phyloP scores from a whole-genome alignment of 2,797 vertebrate genomes.

The Vespertilio murinus region DNA sequence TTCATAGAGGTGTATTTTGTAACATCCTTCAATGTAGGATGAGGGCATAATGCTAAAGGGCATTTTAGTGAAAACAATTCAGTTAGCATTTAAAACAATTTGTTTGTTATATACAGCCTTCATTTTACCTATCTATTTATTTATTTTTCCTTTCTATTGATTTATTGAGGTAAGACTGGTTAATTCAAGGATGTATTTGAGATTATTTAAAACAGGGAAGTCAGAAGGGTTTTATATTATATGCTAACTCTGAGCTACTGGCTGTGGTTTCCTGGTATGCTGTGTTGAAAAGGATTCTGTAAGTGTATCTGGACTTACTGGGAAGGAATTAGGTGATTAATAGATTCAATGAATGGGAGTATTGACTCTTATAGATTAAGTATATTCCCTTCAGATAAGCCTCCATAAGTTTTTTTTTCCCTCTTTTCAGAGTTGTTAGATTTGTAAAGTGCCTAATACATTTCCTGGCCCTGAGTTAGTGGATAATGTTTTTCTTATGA shows the following conservation, averaged over 20 bases:
- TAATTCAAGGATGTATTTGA: constrained; percentile 36
- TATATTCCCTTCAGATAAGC: neutral
- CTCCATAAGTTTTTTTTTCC: neutral
- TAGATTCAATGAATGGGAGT: neutral
- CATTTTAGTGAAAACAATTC: neutral
- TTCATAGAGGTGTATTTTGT: neutral
- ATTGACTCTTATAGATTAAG: neutral
- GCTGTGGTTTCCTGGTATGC: neutral
- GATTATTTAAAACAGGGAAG: neutral
- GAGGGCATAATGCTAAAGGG: neutral
- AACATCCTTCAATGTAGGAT: neutral
- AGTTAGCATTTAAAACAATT: constrained; percentile 16
- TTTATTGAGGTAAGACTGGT: neutral
- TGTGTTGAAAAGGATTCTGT: neutral
- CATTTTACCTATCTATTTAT: neutral
- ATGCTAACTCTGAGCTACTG: neutral
- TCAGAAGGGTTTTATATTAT: neutral
- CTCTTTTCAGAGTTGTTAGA: neutral
- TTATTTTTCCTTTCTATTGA: neutral
- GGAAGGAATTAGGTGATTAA: neutral
- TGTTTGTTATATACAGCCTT: neutral
- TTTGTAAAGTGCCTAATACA: neutral
- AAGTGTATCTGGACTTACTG: neutral
- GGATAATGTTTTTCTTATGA: neutral
- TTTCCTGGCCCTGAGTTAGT: neutral